phyloP scores from a whole-genome alignment of 2,888 invertebrate genomes.

The Cinara cedri region DNA sequence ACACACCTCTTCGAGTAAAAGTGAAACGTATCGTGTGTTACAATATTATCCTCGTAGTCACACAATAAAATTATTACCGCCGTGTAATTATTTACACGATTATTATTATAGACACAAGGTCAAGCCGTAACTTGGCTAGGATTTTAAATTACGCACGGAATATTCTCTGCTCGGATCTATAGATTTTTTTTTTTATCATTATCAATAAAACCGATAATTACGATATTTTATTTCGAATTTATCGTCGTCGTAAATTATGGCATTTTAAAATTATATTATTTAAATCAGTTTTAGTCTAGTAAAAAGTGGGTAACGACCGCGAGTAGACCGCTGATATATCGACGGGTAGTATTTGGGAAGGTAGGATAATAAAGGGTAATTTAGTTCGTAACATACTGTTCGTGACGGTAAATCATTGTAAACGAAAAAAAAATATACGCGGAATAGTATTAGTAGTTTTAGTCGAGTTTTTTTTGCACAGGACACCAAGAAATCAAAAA shows the following conservation, averaged over 20 bases:
- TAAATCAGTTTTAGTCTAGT: background rate
- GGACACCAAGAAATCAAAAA: no score
- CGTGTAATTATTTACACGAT: slow-evolving; percentile 22
- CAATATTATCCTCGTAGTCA: background rate
- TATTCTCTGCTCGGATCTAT: background rate
- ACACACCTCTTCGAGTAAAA: slow-evolving; percentile 14
- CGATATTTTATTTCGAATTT: background rate
- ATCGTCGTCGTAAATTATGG: no score
- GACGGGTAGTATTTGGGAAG: no score
- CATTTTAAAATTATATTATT: background rate
- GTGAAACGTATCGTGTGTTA: slow-evolving; percentile 16
- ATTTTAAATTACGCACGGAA: background rate
- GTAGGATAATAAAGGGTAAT: no score
- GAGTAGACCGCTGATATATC: no score
- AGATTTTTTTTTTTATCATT: background rate
- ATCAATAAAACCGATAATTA: background rate
- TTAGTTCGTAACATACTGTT: no score
- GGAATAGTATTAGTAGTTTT: no score
- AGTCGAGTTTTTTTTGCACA: no score
- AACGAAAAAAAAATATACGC: no score
- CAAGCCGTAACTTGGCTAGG: background rate
- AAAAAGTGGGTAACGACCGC: background rate
- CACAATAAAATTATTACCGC: no score
- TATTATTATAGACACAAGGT: slow-evolving; percentile 19
- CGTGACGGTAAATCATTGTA: no score